A percentile compares a stretch with the other conserved stretches of the same genome.
Conservation (phyloP, 2,888 invertebrate genomes). For the Zelleria hepariella region DNA sequence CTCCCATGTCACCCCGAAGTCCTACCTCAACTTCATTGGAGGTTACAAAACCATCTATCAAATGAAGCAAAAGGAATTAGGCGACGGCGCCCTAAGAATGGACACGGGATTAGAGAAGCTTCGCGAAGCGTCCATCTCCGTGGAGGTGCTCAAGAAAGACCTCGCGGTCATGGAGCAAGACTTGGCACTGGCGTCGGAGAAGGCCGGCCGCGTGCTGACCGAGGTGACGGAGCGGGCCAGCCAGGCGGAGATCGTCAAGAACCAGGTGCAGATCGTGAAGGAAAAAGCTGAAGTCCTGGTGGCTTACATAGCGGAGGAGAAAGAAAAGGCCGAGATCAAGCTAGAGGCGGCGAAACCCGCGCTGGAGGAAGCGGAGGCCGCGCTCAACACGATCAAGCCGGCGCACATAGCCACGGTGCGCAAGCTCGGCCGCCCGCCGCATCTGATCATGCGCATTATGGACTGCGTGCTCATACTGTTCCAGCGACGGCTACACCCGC, state of each 20-base stretch:
- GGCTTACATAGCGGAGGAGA: slow-evolving; percentile 89
- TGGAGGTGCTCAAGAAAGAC: slow-evolving; percentile 91
- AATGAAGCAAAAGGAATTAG: slow-evolving; percentile 89
- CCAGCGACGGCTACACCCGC: slow-evolving; percentile 87
- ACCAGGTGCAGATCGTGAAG: slow-evolving; percentile 95
- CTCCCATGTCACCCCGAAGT: slow-evolving; percentile 97
- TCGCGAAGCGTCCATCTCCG: slow-evolving; percentile 94
- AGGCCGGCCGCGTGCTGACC: slow-evolving; percentile 88
- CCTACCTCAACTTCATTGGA: slow-evolving; percentile 94
- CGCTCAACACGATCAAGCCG: slow-evolving; percentile 96
- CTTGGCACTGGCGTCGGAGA: slow-evolving; percentile 91
- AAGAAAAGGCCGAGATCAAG: slow-evolving; percentile 91
- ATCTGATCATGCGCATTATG: slow-evolving; percentile 98
- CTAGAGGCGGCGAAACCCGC: slow-evolving; percentile 97
- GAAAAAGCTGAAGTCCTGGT: slow-evolving; percentile 94
- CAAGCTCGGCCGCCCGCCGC: slow-evolving; percentile 95
- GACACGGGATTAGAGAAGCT: slow-evolving; percentile 95
- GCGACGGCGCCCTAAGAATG: slow-evolving; percentile 92
- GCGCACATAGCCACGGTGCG: slow-evolving; percentile 96
- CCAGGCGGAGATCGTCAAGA: slow-evolving; percentile 96
- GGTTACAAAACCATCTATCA: slow-evolving; percentile 96
- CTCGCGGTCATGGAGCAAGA: slow-evolving; percentile 96
- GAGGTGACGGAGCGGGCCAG: slow-evolving; percentile 95
- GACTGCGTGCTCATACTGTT: slow-evolving; percentile 95
- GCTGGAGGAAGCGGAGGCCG: slow-evolving; percentile 94